Evolutionary conservation across 2,113 vertebrate species (phyloP), one percentile per base, ranked within the genome.

Genomic region (Rhegmatorhina hoffmannsi): DNA sequence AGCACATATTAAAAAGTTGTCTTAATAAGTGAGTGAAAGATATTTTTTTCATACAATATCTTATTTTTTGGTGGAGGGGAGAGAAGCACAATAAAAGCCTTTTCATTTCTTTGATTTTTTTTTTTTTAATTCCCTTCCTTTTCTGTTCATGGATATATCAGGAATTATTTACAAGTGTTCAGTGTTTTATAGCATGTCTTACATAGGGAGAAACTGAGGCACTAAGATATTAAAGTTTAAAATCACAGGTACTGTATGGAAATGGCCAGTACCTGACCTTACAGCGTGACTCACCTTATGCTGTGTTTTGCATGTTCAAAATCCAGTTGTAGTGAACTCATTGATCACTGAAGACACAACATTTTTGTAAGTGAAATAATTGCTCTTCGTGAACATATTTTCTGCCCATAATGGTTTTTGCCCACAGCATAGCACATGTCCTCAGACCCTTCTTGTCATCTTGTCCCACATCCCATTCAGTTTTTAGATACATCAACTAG

Each of bases 121-220:
- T 50, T 50, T 4, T 6, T 1, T 2, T 53, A 20, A 20, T 15
- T 84, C 0, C 5, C 3, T 63, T 77, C 1, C 1, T 63, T 87
- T 72, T 87, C 33, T 29, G 11, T 25, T 1, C 10, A 26, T 29
- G 3, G 0, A 6, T 49, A 76, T 11, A 73, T 46, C 4, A 25
- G 7, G 4, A 12, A 40, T 79, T 43, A 24, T 82, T 87, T 17
- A 56, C 3, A 66, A 8, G 3, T 29, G 7, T 28, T 70, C 33
- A 33, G 7, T 50, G 40, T 53, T 87, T 55, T 33, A 21, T 28
- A 43, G 5, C 1, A 13, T 46, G 15, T 52, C 11, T 7, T 52
- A 9, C 17, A 8, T 11, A 21, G 13, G 46, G 11, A 63, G 74
- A 85, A 94, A 91, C n/a, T 52, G 53, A 93, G 74, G n/a, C 74